Evolutionary conservation across 1,140 invertebrate species (phyloP).

Genomic region (Hylyphantes graminicola): DNA sequence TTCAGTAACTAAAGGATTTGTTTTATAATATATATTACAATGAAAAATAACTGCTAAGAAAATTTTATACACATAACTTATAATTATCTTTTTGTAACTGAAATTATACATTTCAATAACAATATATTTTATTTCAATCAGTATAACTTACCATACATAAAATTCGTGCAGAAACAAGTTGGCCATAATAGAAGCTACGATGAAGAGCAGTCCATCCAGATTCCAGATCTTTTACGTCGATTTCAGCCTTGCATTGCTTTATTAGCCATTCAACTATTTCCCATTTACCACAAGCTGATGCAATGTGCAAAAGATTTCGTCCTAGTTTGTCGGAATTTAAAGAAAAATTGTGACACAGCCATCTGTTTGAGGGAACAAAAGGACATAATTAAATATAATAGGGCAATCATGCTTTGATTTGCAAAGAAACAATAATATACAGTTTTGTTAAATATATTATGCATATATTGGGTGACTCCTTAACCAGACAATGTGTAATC

Average conservation of each 20-base stretch:
- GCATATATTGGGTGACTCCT: background rate
- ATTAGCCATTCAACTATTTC: constrained; percentile 77
- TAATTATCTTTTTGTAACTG: background rate
- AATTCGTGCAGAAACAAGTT: constrained; percentile 75
- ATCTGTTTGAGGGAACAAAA: constrained; percentile 29
- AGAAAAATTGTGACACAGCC: constrained; percentile 59
- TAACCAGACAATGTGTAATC: background rate
- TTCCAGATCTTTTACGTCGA: constrained; percentile 76
- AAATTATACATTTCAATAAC: background rate
- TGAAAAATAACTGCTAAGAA: no score
- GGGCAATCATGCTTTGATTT: background rate
- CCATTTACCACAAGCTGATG: constrained; percentile 75
- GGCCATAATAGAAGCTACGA: constrained; percentile 80
- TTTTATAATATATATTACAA: no score
- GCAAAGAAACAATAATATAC: background rate
- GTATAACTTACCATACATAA: constrained; percentile 72
- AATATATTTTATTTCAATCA: background rate
- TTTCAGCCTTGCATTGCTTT: constrained; percentile 71
- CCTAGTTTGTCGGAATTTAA: constrained; percentile 70
- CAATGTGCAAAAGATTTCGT: constrained; percentile 76
- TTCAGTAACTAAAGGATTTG: no score
- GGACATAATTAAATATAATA: background rate
- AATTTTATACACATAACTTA: background rate
- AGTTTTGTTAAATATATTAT: background rate
- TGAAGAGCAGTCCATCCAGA: constrained; percentile 82